Evolutionary conservation across 92 coral and sea anemone species (phyloP).

Genomic region (Blastomussa wellsi): DNA sequence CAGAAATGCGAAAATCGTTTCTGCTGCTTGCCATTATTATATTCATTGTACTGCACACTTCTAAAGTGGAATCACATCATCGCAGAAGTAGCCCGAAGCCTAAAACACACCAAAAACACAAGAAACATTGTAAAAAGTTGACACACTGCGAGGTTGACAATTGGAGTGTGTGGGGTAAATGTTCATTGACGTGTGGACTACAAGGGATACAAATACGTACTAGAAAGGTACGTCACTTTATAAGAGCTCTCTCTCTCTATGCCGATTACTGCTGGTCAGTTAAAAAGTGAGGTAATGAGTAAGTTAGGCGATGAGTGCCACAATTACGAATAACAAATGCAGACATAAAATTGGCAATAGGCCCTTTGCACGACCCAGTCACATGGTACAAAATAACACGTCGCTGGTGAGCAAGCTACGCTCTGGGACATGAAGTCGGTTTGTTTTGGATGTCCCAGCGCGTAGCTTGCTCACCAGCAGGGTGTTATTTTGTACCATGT

Average conservation of each 20-base stretch:
- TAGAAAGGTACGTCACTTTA: conserved; percentile 9
- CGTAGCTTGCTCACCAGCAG: too few species aligned
- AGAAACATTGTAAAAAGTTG: neutral
- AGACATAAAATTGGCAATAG: neutral
- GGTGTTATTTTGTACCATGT: too few species aligned
- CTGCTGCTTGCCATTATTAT: neutral
- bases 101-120: neutral
- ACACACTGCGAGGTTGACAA: neutral
- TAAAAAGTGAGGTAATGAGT: neutral
- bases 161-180: conserved; percentile 25
- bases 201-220: conserved; percentile 7
- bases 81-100: neutral
- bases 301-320: neutral
- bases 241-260: neutral
- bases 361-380: too few species aligned
- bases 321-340: neutral
- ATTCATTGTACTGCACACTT: neutral
- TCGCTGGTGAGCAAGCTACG: too few species aligned
- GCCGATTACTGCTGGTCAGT: neutral
- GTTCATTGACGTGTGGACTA: conserved; percentile 31
- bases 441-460: too few species aligned
- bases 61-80: neutral
- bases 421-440: too few species aligned
- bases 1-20: neutral
- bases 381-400: too few species aligned